Evolutionary conservation across 2,888 invertebrate genomes (phyloP).

Genomic region (Lomographa bimaculata): DNA sequence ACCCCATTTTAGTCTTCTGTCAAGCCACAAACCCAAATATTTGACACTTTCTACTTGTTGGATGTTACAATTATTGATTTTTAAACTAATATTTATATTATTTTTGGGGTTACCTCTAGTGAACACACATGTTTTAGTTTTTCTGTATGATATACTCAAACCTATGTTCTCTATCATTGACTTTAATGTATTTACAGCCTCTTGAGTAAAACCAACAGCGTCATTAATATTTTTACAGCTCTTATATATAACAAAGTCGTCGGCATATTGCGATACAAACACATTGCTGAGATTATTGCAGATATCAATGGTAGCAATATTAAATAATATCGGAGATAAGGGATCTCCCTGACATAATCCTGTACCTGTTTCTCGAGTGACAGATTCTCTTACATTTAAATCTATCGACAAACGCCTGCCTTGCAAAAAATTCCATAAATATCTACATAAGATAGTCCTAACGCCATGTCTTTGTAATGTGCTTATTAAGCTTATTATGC

Average conservation of each 20-base stretch:
- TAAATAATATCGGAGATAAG: slow-evolving; percentile 36
- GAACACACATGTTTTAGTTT: slow-evolving; percentile 36
- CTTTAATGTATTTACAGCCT: slow-evolving; percentile 11
- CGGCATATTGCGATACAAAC: no score
- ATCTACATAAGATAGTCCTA: slow-evolving; percentile 25
- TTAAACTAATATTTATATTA: slow-evolving; percentile 10
- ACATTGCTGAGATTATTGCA: no score
- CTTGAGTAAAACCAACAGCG: slow-evolving; percentile 3
- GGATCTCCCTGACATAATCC: slow-evolving; percentile 38
- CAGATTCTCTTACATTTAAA: not conserved
- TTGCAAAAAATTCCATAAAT: slow-evolving; percentile 28
- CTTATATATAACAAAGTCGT: no score
- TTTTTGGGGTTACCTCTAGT: slow-evolving; percentile 18
- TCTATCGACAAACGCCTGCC: slow-evolving; percentile 10
- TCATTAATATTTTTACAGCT: no score
- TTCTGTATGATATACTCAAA: slow-evolving; percentile 27
- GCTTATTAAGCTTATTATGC: not conserved
- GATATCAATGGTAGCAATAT: slow-evolving; percentile 19
- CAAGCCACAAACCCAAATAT: slow-evolving; percentile 39
- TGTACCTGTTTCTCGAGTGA: slow-evolving; percentile 8
- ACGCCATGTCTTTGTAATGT: slow-evolving; percentile 20
- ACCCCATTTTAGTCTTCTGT: slow-evolving; percentile 31
- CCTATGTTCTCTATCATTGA: slow-evolving; percentile 18
- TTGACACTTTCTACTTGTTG: slow-evolving; percentile 22
- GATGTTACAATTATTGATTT: slow-evolving; percentile 11